phyloP scores from a whole-genome alignment of 1,140 invertebrate genomes.

The Antheraea mylitta region DNA sequence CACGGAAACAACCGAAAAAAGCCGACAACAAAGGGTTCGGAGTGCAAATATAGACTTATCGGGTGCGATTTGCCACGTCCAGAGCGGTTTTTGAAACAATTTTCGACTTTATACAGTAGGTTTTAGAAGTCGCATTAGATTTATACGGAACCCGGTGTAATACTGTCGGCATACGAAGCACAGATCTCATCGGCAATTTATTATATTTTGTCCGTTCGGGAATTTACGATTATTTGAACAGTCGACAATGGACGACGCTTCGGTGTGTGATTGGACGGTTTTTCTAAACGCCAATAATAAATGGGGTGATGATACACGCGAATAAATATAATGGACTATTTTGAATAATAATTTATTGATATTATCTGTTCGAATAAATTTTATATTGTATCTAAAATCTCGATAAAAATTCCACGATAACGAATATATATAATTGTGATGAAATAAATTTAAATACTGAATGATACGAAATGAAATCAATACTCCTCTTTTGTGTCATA shows the following conservation, averaged over 20 bases:
- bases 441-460: too few relatives aligned
- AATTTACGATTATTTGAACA: slow-evolving; percentile 77
- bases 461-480: too few relatives aligned
- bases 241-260: slow-evolving; percentile 49
- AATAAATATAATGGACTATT: not conserved
- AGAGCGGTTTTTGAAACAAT: slow-evolving; percentile 16
- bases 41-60: slow-evolving; percentile 71
- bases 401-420: too few relatives aligned
- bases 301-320: slow-evolving; percentile 33
- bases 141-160: slow-evolving; percentile 21
- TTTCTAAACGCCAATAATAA: slow-evolving; percentile 70
- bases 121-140: slow-evolving; percentile 14
- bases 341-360: slow-evolving; percentile 3
- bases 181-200: slow-evolving; percentile 78
- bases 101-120: slow-evolving; percentile 25
- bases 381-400: too few relatives aligned
- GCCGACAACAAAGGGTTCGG: slow-evolving; percentile 72
- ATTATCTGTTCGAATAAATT: not conserved
- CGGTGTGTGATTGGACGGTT: slow-evolving; percentile 54
- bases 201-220: slow-evolving; percentile 76
- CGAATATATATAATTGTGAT: not conserved
- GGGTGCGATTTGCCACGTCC: slow-evolving; percentile 19
- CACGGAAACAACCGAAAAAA: slow-evolving; percentile 76
- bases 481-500: too few relatives aligned
- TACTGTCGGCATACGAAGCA: slow-evolving; percentile 58